phyloP scores from a whole-genome alignment of 35 echinoderm and acorn worm species.

The Apostichopus californicus region DNA sequence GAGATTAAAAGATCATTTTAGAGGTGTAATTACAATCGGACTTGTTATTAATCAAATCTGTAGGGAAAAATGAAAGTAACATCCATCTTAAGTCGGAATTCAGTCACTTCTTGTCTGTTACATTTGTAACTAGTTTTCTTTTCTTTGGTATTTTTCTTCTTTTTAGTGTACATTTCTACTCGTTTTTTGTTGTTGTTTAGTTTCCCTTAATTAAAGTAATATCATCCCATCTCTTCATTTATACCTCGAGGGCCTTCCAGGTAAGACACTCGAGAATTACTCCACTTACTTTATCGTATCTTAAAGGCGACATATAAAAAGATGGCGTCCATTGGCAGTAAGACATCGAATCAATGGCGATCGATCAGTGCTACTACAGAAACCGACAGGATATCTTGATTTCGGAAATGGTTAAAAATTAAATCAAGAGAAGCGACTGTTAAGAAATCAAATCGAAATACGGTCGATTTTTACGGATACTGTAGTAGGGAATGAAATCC shows the following conservation, averaged over 20 bases:
- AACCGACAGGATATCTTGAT: not conserved
- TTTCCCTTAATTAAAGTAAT: too few species aligned
- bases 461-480: not conserved
- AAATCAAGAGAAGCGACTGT: not conserved
- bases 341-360: not conserved
- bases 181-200: too few species aligned
- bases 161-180: too few species aligned
- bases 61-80: too few species aligned
- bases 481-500: not conserved
- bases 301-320: not conserved
- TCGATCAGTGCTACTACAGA: not conserved
- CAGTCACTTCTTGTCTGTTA: too few species aligned
- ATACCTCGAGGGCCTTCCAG: not conserved
- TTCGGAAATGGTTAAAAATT: constrained; percentile 17
- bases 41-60: too few species aligned
- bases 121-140: too few species aligned
- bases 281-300: not conserved
- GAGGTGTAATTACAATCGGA: too few species aligned
- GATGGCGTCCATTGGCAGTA: not conserved
- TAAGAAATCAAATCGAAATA: constrained; percentile 5
- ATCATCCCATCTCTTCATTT: not conserved
- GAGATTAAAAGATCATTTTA: too few species aligned
- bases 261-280: not conserved
- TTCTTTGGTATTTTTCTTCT: too few species aligned
- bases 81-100: too few species aligned